A percentile compares a stretch with the other conserved stretches of the same genome.
Evolutionary conservation across 2,888 invertebrate genomes (phyloP).

Genomic region (Agrenia bidenticulata): DNA sequence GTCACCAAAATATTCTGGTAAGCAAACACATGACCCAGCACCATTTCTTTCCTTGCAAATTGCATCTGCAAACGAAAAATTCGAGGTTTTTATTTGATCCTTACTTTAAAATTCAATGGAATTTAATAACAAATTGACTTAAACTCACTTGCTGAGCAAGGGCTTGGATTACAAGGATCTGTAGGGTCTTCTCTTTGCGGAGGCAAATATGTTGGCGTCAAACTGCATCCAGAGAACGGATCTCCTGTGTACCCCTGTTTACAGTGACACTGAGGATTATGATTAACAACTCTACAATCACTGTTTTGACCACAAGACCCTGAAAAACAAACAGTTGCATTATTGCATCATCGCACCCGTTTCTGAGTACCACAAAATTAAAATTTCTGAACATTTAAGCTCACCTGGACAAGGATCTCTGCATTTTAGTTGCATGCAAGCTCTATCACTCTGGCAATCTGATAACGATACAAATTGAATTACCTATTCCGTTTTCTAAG

Average conservation of each 20-base stretch:
- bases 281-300: constrained; percentile 55
- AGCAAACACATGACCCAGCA: constrained; percentile 74
- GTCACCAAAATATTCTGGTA: constrained; percentile 77
- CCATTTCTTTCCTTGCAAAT: constrained; percentile 76
- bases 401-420: constrained; percentile 61
- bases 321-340: no score
- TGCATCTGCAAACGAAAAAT: constrained; percentile 64
- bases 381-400: no score
- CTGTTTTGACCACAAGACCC: constrained; percentile 71
- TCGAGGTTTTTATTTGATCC: no score
- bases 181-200: constrained; percentile 61
- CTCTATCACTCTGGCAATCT: constrained; percentile 61
- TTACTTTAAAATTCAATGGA: no score
- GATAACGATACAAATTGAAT: no score
- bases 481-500: no score
- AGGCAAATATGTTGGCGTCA: constrained; percentile 43
- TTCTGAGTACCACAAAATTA: no score
- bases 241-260: constrained; percentile 28
- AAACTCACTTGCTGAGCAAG: constrained; percentile 60
- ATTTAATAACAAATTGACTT: constrained; percentile 30
- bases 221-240: constrained; percentile 31
- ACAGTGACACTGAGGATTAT: constrained; percentile 44
- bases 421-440: constrained; percentile 55
- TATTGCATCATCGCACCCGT: no score
- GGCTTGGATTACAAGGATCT: constrained; percentile 75